phyloP scores from a whole-genome alignment of 1,140 invertebrate genomes.

The Diorhabda carinulata region DNA sequence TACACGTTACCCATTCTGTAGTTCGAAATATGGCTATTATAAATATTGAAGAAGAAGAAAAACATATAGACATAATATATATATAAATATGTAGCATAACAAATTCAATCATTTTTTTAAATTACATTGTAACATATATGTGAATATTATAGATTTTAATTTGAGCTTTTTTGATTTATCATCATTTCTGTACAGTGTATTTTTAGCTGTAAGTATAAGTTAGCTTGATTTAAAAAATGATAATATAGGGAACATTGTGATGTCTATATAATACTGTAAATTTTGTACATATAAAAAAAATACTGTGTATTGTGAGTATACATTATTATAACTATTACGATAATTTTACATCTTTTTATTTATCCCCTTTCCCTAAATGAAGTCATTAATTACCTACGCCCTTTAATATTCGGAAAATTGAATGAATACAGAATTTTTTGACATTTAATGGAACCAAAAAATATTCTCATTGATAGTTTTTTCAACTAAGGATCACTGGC shows the following conservation, averaged over 20 bases:
- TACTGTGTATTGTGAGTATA: constrained; percentile 51
- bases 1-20: constrained; percentile 42
- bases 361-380: background rate
- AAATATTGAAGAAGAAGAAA: constrained; percentile 29
- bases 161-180: constrained; percentile 43
- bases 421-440: too few relatives aligned
- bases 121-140: constrained; percentile 46
- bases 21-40: constrained; percentile 43
- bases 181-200: constrained; percentile 49
- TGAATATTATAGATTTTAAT: constrained; percentile 44
- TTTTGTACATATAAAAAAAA: constrained; percentile 50
- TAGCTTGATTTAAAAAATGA: constrained; percentile 46
- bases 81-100: constrained; percentile 40
- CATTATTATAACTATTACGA: constrained; percentile 51
- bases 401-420: too few relatives aligned
- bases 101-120: constrained; percentile 45
- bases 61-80: constrained; percentile 44
- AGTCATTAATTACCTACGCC: too few relatives aligned
- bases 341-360: constrained; percentile 26
- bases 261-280: constrained; percentile 51
- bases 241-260: constrained; percentile 50
- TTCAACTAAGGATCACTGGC: too few relatives aligned
- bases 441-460: too few relatives aligned
- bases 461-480: too few relatives aligned
- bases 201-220: constrained; percentile 45